These are phyloP conservation scores for Lasioglossum zephyrum DNA, from an alignment of 2,888 invertebrate genomes.

Conservation along the genomic window DNA sequence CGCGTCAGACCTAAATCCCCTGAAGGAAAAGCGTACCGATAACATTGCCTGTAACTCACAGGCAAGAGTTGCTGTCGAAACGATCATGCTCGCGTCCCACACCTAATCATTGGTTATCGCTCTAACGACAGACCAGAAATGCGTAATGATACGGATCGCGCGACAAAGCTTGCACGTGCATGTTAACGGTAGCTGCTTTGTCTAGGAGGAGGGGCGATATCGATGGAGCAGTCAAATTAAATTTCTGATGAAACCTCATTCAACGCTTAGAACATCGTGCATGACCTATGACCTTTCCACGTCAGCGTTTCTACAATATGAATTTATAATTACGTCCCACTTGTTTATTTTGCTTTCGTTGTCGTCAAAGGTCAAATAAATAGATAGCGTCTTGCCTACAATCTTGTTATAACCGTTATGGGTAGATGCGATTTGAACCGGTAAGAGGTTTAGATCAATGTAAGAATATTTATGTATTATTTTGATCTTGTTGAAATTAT, in stretches of 20 bases:
- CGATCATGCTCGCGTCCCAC: constrained; percentile 47
- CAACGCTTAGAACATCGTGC: background rate
- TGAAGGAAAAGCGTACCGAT: constrained; percentile 25
- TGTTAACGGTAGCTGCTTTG: constrained; percentile 18
- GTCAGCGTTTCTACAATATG: background rate
- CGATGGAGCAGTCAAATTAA: background rate
- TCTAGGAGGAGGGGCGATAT: background rate
- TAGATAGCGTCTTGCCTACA: too few relatives aligned
- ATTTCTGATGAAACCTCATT: background rate
- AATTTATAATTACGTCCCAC: background rate
- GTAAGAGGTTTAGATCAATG: too few relatives aligned
- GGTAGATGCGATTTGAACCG: too few relatives aligned
- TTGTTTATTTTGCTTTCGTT: background rate
- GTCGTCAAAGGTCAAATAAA: background rate
- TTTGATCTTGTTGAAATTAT: too few relatives aligned
- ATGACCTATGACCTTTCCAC: background rate
- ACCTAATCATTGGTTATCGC: constrained; percentile 65
- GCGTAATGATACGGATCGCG: constrained; percentile 64
- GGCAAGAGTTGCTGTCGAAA: constrained; percentile 34
- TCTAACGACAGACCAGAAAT: constrained; percentile 56
- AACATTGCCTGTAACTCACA: constrained; percentile 12
- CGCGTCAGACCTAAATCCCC: constrained; percentile 12
- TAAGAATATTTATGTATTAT: too few relatives aligned
- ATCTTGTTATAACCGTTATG: too few relatives aligned
- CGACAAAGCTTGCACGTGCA: constrained; percentile 52